These are phyloP conservation scores for Simalia tracyae DNA, from an alignment of 2,797 vertebrate genomes.

Conservation along the genomic window DNA sequence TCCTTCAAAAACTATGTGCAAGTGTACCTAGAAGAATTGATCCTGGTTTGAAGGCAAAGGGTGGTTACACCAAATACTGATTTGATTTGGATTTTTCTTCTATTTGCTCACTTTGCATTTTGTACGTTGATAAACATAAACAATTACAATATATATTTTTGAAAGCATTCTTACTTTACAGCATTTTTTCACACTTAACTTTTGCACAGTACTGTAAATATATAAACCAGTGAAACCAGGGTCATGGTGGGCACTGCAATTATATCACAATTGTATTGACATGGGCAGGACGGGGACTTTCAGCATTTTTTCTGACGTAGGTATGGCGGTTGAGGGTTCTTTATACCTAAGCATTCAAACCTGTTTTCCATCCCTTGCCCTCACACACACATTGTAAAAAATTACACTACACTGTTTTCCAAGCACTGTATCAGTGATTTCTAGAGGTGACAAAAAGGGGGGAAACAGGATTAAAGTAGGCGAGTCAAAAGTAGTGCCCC, in stretches of 20 bases:
- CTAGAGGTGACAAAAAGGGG: not conserved
- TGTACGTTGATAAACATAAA: too few relatives aligned
- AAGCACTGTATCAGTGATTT: not conserved
- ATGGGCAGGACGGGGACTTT: not conserved
- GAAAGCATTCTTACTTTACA: too few relatives aligned
- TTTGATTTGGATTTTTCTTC: too few relatives aligned
- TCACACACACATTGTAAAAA: not conserved
- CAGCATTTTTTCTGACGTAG: not conserved
- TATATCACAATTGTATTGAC: not conserved
- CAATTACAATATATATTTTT: too few relatives aligned
- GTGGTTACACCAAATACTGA: too few relatives aligned
- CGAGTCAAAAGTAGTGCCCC: not conserved
- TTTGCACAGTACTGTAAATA: too few relatives aligned
- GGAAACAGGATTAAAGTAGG: not conserved
- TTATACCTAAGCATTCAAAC: not conserved
- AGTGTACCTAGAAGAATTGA: too few relatives aligned
- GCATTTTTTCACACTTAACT: too few relatives aligned
- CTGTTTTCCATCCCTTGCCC: not conserved
- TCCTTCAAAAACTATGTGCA: too few relatives aligned
- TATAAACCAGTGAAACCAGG: too few relatives aligned
- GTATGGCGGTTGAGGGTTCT: not conserved
- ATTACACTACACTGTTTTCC: not conserved
- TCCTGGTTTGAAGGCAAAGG: too few relatives aligned
- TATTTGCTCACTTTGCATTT: too few relatives aligned
- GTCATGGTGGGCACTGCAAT: not conserved